Percentiles rank a stretch among this genome's conserved stretches.
Evolutionary conservation across 2,888 invertebrate species (phyloP).

Genomic region (Lasioglossum figueresi): DNA sequence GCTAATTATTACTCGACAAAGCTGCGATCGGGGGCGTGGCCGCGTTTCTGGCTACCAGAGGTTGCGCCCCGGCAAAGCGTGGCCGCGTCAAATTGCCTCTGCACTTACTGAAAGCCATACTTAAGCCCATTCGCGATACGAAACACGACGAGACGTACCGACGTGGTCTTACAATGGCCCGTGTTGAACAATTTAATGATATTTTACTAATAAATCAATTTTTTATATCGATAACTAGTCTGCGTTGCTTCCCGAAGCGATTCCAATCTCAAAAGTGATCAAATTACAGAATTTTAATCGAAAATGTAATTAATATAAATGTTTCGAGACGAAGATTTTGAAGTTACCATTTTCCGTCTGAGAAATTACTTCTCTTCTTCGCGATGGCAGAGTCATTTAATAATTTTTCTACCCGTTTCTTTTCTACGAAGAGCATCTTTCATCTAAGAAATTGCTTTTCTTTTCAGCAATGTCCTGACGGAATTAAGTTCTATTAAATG

Average conservation of each 20-base stretch:
- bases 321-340: neutral
- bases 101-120: slow-evolving; percentile 42
- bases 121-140: slow-evolving; percentile 17
- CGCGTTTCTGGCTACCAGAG: slow-evolving; percentile 46
- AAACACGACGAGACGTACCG: slow-evolving; percentile 32
- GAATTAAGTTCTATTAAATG: neutral
- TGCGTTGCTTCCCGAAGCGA: neutral
- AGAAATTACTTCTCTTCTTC: neutral
- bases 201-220: neutral
- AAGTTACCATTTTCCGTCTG: neutral
- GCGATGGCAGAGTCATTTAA: neutral
- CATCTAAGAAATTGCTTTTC: slow-evolving; percentile 1
- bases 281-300: neutral
- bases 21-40: slow-evolving; percentile 54
- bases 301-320: neutral
- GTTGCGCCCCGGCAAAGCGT: slow-evolving; percentile 31
- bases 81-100: slow-evolving; percentile 35
- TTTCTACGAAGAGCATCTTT: neutral
- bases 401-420: neutral
- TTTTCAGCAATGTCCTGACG: neutral
- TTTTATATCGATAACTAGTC: neutral
- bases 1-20: slow-evolving; percentile 69
- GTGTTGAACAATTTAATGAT: neutral
- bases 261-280: neutral
- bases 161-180: neutral